Percentiles rank a stretch among this genome's conserved stretches.
Conservation (phyloP, 2,797 vertebrate genomes). For the Falco concolor region DNA sequence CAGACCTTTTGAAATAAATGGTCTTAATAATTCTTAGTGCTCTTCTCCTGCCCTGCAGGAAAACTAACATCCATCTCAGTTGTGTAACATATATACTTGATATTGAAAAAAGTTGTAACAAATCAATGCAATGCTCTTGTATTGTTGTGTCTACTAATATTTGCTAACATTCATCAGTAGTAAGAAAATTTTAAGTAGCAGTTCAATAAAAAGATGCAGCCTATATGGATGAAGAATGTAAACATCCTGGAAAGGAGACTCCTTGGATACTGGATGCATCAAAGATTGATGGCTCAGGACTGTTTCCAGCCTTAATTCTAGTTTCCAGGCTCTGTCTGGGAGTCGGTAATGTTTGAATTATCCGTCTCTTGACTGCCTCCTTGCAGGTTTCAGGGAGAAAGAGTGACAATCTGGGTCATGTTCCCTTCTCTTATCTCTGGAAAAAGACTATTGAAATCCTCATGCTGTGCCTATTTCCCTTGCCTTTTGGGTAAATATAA, state of each 20-base stretch:
- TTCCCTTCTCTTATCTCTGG: neutral
- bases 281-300: neutral
- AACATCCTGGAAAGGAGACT: neutral
- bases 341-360: neutral
- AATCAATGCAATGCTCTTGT: neutral
- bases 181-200: neutral
- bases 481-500: neutral
- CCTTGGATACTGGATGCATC: neutral
- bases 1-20: conserved; percentile 46
- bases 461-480: neutral
- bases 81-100: neutral
- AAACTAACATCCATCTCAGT: conserved; percentile 8
- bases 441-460: neutral
- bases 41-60: neutral
- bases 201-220: neutral
- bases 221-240: neutral
- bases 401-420: neutral
- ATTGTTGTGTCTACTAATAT: neutral
- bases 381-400: neutral
- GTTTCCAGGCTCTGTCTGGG: neutral
- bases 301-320: neutral
- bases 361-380: neutral
- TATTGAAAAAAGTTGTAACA: conserved; percentile 6
- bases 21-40: conserved; percentile 39
- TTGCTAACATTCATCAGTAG: neutral